phyloP scores from a whole-genome alignment of 23 tunicate genomes.

The Ciona savignyi region DNA sequence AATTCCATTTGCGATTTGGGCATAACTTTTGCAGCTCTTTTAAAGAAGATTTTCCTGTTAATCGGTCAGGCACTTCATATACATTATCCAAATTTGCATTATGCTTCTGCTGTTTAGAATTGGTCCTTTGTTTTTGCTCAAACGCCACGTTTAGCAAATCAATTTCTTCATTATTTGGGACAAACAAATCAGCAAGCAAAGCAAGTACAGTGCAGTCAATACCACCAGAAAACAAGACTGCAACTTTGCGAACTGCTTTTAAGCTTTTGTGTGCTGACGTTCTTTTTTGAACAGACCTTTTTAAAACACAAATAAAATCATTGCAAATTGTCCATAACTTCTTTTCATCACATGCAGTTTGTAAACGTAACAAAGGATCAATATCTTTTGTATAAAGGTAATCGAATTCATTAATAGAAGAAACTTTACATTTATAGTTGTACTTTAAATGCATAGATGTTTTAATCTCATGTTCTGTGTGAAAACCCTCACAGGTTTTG shows the following conservation, averaged over 20 bases:
- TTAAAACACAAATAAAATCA: constrained; percentile 14
- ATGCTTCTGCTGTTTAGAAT: neutral
- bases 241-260: constrained; percentile 20
- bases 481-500: neutral
- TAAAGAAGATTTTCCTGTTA: constrained; percentile 38
- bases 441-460: neutral
- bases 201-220: constrained; percentile 84
- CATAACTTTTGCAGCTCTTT: constrained; percentile 38
- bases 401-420: neutral
- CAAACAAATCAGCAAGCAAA: constrained; percentile 38
- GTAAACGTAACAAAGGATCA: constrained; percentile 9
- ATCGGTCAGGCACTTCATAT: constrained; percentile 71
- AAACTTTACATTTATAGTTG: too few relatives aligned
- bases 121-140: constrained; percentile 7
- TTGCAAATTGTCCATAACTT: constrained; percentile 23
- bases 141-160: constrained; percentile 84
- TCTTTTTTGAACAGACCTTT: constrained; percentile 46
- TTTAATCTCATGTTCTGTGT: neutral
- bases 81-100: neutral
- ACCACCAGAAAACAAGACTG: constrained; percentile 91
- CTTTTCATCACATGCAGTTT: constrained; percentile 2
- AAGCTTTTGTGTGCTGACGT: constrained; percentile 3
- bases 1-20: constrained; percentile 67
- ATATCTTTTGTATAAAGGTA: too few relatives aligned
- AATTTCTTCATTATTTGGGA: constrained; percentile 39